Percentiles rank a stretch among this genome's conserved stretches.
Evolutionary conservation across 2,888 invertebrate genomes (phyloP).

Genomic region (Dicycla oo): DNA sequence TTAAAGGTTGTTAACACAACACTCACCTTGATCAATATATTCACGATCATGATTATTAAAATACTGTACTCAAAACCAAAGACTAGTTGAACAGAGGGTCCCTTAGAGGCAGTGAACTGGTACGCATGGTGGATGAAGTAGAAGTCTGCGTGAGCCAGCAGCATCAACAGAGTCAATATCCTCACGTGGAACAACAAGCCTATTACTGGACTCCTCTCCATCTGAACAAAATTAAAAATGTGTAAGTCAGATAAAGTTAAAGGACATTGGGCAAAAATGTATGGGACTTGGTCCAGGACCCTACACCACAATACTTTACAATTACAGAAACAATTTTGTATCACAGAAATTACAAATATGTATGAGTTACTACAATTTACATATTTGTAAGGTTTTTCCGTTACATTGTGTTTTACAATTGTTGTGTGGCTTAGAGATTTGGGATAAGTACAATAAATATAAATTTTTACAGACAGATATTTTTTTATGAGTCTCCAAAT

Average conservation of each 20-base stretch:
- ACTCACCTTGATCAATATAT: conserved; percentile 96
- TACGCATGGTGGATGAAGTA: conserved; percentile 98
- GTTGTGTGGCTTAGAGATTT: no score
- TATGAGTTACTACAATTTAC: no score
- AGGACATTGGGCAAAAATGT: not conserved
- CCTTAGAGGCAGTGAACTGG: conserved; percentile 97
- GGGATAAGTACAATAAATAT: no score
- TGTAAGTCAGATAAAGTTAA: not conserved
- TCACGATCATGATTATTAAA: conserved; percentile 97
- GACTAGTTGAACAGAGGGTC: conserved; percentile 99
- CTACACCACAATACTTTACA: no score
- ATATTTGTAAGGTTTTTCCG: no score
- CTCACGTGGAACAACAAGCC: conserved; percentile 98
- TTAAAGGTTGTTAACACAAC: conserved; percentile 10
- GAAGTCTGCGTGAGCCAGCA: conserved; percentile 96
- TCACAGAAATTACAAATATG: no score
- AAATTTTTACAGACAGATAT: not conserved
- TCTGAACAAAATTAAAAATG: conserved; percentile 90
- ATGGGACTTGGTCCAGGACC: not conserved
- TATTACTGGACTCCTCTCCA: conserved; percentile 99
- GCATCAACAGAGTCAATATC: conserved; percentile 95
- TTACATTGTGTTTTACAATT: no score
- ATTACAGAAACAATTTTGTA: no score
- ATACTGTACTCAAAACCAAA: conserved; percentile 99
- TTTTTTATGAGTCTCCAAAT: not conserved